phyloP scores from a whole-genome alignment of 2,113 vertebrate species.

The Anarhynchus alexandrinus region DNA sequence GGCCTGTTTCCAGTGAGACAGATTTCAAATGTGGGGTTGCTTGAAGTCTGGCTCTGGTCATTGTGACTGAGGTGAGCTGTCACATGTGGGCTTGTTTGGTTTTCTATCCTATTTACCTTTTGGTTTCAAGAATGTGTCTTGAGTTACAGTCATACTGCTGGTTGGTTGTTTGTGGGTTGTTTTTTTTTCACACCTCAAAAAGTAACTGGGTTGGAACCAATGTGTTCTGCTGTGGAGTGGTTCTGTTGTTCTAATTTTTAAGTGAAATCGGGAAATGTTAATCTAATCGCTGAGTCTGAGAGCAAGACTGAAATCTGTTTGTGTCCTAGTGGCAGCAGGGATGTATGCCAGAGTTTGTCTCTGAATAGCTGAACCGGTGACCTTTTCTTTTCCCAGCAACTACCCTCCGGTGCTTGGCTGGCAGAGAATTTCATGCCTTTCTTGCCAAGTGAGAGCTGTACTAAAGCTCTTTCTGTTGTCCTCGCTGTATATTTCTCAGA shows the following conservation, averaged over 20 bases:
- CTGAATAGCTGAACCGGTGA: not conserved
- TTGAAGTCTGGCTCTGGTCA: not conserved
- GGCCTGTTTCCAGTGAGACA: not conserved
- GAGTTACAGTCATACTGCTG: not conserved
- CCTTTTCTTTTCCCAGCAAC: not conserved
- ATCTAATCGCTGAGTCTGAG: not conserved
- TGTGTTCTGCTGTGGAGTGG: not conserved
- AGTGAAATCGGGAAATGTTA: not conserved
- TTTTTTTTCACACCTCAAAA: not conserved
- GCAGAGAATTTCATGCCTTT: not conserved
- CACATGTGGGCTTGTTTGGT: not conserved
- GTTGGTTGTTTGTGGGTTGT: not conserved
- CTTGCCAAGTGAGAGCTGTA: not conserved
- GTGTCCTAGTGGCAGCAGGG: not conserved
- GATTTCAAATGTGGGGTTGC: not conserved
- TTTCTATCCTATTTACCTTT: not conserved
- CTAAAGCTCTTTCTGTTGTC: not conserved
- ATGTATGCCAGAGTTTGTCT: not conserved
- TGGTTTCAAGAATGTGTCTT: not conserved
- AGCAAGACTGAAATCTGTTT: not conserved
- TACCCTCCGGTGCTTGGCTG: not conserved
- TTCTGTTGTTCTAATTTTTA: not conserved
- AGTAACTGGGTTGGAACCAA: not conserved
- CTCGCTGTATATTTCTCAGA: not conserved
- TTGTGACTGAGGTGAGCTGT: not conserved